Base-by-base conservation (phyloP, 1,140 invertebrate genomes). In the Drepana arcuata region DNA sequence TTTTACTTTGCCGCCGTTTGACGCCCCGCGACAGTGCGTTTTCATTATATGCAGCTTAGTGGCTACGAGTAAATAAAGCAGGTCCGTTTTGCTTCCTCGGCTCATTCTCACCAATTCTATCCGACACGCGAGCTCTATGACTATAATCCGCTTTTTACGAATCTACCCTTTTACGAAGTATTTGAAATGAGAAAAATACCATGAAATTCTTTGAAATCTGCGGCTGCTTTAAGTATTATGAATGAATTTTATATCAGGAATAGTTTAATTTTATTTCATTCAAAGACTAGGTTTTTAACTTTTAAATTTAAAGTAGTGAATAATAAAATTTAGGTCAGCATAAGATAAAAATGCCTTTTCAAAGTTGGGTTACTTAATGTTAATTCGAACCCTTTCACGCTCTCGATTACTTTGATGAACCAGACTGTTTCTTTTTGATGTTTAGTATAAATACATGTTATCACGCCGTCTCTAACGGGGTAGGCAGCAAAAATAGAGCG, bases 131-230 rank as follows among this genome's bases (percentile, higher is more conserved):
- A 61, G 57, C 60, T 51, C 44, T 51, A 44, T 49, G 57, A 69
- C 58, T 51, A 73, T 81, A 81, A 81, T 81, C 77, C 72, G 64
- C 67, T 78, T 82, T 82, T 82, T 79, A 79, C 78, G 74, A 75
- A 77, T 75, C 73, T 51, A 61, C 50, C 68, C 65, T 57, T n/a
- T 3, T 59, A 69, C 60, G 41, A 58, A 65, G 71, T 71, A 78
- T 78, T 74, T 70, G 62, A 74, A 82, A 79, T 74, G 69, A 75
- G 69, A 67, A 75, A 69, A 74, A 81, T 72, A 75, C 67, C 66
- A 63, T 69, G 56, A 63, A 68, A 69, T 68, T 69, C 57, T 66
- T 72, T 64, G 52, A 21, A 5, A 70, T 50, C 68, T 48, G 53
- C 42, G 43, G 46, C 42, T 40, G 59, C 42, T 59, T 66, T 53